Base-by-base conservation (phyloP, 2,113 vertebrate genomes). In the Lasiurus cinereus region DNA sequence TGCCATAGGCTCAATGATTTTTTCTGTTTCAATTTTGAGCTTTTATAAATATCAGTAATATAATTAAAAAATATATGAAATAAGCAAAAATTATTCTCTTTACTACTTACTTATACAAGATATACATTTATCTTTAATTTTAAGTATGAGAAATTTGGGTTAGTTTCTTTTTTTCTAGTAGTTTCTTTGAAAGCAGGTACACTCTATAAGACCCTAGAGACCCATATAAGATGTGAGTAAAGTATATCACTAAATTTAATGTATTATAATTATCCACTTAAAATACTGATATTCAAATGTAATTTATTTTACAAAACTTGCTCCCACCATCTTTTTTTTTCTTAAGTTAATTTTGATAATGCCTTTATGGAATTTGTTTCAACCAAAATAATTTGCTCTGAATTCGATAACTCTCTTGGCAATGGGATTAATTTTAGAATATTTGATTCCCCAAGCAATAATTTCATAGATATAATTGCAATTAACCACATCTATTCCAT, bases 391-490 rank as follows among this genome's bases (percentile, higher is more conserved):
- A 77, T 89, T 82, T 88, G 16, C 83, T 79, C 22, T 88, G 43
- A 94, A 73, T 90, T 78, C 11, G 48, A 18, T 56, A 69, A 88
- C 13, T 6, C 15, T 94, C 21, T 95, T 77, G 74, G 33, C 67
- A 86, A 70, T 90, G 7, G 69, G 36, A 82, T 95, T 94, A 59
- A 78, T 88, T 64, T 89, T 90, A 88, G 27, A 79, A 92, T 78
- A 92, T 84, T 77, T 91, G n/a, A 80, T 33, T 33, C 33, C 33
- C 16, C 21, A 77, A 92, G 72, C 46, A 95, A 6, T 82, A 84
- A 95, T 95, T 82, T 93, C n/a, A 67, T 69, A 87, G 33, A 73
- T 48, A 90, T 77, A 95, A 96, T 84, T 94, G 21, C 56, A 89
- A 48, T 72, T 62, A 92, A 31, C 36, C 36, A 94, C 62, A 54